phyloP scores from a whole-genome alignment of 2,888 invertebrate species.

The Cerceris rybyensis region DNA sequence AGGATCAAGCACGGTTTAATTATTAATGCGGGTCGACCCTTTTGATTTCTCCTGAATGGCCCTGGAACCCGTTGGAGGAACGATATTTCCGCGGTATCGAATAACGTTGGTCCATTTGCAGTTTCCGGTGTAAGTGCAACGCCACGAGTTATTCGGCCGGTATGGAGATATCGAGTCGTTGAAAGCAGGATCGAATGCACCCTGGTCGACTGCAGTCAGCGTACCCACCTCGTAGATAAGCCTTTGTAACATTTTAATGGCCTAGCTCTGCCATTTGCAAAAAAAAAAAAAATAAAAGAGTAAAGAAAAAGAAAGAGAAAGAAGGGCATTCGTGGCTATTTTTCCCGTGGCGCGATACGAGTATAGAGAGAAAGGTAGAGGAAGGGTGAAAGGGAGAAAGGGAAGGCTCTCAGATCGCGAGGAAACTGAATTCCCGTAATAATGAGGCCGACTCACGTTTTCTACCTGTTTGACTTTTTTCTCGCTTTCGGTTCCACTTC shows the following conservation, averaged over 20 bases:
- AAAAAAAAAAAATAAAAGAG: neutral
- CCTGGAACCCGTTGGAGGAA: slow-evolving; percentile 18
- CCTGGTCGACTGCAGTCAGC: slow-evolving; percentile 14
- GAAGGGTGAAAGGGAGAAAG: neutral
- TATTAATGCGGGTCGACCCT: neutral
- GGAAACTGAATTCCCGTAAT: slow-evolving; percentile 9
- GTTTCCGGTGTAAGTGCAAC: slow-evolving; percentile 50
- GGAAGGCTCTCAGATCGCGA: slow-evolving; percentile 6
- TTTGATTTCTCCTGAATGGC: slow-evolving; percentile 15
- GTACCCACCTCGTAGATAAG: slow-evolving; percentile 37
- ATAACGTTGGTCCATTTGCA: slow-evolving; percentile 45
- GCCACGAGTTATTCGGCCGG: slow-evolving; percentile 42
- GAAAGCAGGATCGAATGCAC: slow-evolving; percentile 41
- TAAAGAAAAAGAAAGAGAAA: neutral
- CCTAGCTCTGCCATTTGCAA: slow-evolving; percentile 11
- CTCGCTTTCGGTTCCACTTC: neutral
- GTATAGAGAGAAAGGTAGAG: no score
- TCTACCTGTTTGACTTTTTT: neutral
- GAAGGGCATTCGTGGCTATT: slow-evolving; percentile 8
- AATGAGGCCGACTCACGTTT: slow-evolving; percentile 7
- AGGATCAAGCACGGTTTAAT: neutral
- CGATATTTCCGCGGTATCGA: slow-evolving; percentile 45
- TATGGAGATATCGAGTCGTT: slow-evolving; percentile 41
- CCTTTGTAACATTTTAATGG: slow-evolving; percentile 45
- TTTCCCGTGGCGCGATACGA: neutral